Evolutionary conservation across 2,888 invertebrate genomes (phyloP).

Genomic region (Volucella inflata): DNA sequence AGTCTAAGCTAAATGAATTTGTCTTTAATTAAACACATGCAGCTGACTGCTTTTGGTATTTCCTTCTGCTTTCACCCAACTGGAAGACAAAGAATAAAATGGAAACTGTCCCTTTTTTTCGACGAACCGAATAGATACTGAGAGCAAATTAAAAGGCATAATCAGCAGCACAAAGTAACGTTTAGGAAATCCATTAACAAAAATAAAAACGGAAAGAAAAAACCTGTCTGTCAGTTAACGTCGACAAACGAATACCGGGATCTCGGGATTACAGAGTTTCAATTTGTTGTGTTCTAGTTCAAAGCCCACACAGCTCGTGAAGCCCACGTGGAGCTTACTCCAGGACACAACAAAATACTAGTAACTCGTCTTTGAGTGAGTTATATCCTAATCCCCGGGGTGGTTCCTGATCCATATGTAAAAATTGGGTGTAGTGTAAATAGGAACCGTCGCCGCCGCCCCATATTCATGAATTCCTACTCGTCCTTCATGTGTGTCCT

Average conservation of each 20-base stretch:
- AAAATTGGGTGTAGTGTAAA: too few relatives aligned
- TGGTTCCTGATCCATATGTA: background rate
- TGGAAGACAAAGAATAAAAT: background rate
- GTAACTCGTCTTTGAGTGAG: slow-evolving; percentile 4
- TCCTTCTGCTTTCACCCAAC: background rate
- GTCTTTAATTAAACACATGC: slow-evolving; percentile 62
- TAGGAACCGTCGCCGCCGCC: background rate
- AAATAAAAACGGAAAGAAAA: background rate
- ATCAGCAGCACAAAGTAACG: slow-evolving; percentile 9
- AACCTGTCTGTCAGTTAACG: background rate
- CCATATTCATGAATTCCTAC: slow-evolving; percentile 26
- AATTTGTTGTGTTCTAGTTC: too few relatives aligned
- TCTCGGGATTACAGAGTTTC: background rate
- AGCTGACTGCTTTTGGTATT: slow-evolving; percentile 43
- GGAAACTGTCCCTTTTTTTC: slow-evolving; percentile 1
- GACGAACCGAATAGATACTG: too few relatives aligned
- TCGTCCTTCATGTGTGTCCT: slow-evolving; percentile 12
- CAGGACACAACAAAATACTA: slow-evolving; percentile 3
- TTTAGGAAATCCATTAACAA: slow-evolving; percentile 18
- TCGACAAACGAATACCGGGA: background rate
- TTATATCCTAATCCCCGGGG: background rate
- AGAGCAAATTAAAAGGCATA: slow-evolving; percentile 7
- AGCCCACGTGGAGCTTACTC: background rate
- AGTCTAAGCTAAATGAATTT: slow-evolving; percentile 28
- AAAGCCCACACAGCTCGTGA: too few relatives aligned